Base-by-base conservation (phyloP, 2,113 vertebrate genomes). In the Eupsittula cactorum region DNA sequence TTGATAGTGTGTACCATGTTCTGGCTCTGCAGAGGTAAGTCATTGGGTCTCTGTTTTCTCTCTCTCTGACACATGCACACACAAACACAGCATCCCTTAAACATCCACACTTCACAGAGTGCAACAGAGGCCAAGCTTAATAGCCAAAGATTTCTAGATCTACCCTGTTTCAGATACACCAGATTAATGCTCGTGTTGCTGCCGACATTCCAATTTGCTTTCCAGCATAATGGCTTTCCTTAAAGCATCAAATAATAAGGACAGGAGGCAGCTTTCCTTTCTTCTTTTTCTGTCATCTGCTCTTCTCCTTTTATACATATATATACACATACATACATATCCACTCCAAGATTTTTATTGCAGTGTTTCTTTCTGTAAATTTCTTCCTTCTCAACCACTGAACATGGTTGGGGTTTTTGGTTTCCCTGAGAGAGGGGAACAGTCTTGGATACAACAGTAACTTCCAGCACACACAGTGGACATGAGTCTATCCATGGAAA, bases 191-290 rank as follows among this genome's bases (percentile, higher is more conserved):
- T 49, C n/a, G 0, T 52, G 80, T 78, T 12, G 1, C 50, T 88
- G 83, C 80, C 52, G 77, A 78, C 86, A 84, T 93, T 92, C 73
- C 80, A 86, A 76, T 93, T 89, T 91, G 65, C 82, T 86, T 77
- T 84, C 60, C 69, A 60, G 80, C 52, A 90, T 81, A 93, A 83
- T 27, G 57, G 52, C 31, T 62, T 65, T 92, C 52, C 60, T 88
- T 88, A 78, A 84, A 92, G 82, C 39, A 83, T n/a, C 50, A 76
- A 68, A n/a, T 35, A 93, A 60, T 64, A 88, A 57, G 63, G 64
- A 35, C 28, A 85, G 60, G 39, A 6, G 3, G 46, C 60, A 68
- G 86, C 82, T 81, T 75, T 81, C 39, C 35, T 19, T 82, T 57
- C 74, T 82, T 37, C 41, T 41, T 41, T 52, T 79, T 44, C 23